These are phyloP conservation scores for Corythornis cristatus DNA, from an alignment of 2,113 vertebrate species.

Conservation along the genomic window DNA sequence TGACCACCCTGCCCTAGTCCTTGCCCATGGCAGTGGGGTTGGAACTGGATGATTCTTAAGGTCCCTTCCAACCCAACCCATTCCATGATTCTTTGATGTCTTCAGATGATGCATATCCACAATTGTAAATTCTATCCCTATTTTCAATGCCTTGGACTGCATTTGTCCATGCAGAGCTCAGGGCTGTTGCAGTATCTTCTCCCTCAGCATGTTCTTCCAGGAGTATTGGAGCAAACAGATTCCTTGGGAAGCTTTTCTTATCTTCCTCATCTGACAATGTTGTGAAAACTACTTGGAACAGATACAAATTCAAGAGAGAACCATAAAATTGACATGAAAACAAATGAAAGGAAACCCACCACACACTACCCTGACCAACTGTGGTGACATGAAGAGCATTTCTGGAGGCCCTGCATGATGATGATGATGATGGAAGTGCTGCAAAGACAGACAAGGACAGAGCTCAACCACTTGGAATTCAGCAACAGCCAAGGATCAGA, in stretches of 20 bases:
- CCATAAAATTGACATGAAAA: background rate
- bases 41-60: no score
- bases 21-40: no score
- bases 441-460: conserved; percentile 13
- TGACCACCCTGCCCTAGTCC: no score
- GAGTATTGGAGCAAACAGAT: background rate
- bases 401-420: background rate
- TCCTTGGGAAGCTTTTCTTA: background rate
- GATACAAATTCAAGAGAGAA: background rate
- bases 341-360: background rate
- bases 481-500: background rate
- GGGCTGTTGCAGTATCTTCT: background rate
- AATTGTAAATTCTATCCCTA: background rate
- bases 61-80: no score
- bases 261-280: background rate
- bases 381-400: background rate
- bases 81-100: no score
- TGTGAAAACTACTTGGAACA: background rate
- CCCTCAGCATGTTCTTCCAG: background rate
- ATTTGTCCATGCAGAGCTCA: background rate
- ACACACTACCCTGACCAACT: background rate
- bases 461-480: background rate
- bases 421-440: background rate
- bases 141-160: background rate
- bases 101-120: background rate